Base-by-base conservation (phyloP, 2,797 vertebrate genomes). In the Bryconaethiops microstoma region DNA sequence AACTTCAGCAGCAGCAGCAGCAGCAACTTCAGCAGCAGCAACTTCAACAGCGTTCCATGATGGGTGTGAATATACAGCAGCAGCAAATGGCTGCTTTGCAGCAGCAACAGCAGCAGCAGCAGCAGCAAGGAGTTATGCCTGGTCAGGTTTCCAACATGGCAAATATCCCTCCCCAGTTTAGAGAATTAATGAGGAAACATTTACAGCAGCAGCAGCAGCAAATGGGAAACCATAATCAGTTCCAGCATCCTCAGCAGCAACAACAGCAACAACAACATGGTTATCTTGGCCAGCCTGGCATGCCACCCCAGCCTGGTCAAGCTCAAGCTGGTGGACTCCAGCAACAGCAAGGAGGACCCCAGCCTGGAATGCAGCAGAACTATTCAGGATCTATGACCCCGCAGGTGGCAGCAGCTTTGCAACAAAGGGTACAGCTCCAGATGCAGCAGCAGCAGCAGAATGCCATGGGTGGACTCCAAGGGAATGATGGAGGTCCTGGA, bases 151-250 rank as follows among this genome's bases (percentile, higher is more conserved):
- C 94, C 88, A 96, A 92, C 83, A 95, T 99, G 91, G 89, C 92
- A 35, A 96, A 89, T 87, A 96, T 97, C 90, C 89, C 88, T 63
- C 94, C 96, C 0, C 96, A 99, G 88, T 97, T 96, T 80, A 94
- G 97, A 91, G 97, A 99, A 83, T 84, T 96, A 74, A 84, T 97
- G 91, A 94, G 97, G 76, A 92, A 95, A 77, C 95, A 96, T 10
- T 76, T 93, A 16, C 88, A 88, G 5, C 94, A 95, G 13, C 94
- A 96, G 1, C 95, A 96, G 5, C 96, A 96, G 48, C 95, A 96
- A 35, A 95, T 98, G 94, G 95, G 94, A 71, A 96, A 94, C 88
- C 97, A 97, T 2, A 94, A 79, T 85, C 97, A 96, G 91, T 97
- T 98, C 82, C 97, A 97, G 83, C 92, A 92, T 93, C 95, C 0